A percentile compares a stretch with the other conserved stretches of the same genome.
phyloP scores from a whole-genome alignment of 2,888 invertebrate genomes.

The Habroteleia sp. region DNA sequence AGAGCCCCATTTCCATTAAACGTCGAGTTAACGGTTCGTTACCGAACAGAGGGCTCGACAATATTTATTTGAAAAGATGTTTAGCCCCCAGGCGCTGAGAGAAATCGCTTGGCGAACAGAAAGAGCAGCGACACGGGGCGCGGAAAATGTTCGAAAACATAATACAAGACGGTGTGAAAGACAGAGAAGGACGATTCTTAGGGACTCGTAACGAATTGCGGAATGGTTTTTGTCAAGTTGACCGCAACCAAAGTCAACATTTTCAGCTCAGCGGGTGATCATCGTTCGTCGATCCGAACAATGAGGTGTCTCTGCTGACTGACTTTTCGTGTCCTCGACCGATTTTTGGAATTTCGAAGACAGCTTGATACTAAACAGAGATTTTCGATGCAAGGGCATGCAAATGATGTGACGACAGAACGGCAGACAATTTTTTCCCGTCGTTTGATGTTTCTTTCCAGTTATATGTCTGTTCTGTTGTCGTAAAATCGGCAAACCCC shows the following conservation, averaged over 20 bases:
- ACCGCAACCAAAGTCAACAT: constrained; percentile 78
- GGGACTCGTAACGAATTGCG: constrained; percentile 75
- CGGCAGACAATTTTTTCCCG: constrained; percentile 4
- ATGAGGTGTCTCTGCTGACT: constrained; percentile 43
- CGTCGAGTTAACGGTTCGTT: constrained; percentile 79
- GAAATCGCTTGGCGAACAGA: constrained; percentile 46
- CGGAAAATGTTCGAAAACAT: constrained; percentile 32
- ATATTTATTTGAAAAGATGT: constrained; percentile 76
- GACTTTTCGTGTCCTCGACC: constrained; percentile 56
- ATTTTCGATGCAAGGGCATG: constrained; percentile 13
- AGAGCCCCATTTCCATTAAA: constrained; percentile 71
- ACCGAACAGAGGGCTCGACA: constrained; percentile 71
- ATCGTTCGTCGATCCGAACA: constrained; percentile 53
- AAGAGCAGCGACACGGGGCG: constrained; percentile 41
- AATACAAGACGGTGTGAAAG: constrained; percentile 18
- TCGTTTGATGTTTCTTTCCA: not conserved
- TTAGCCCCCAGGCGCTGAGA: constrained; percentile 69
- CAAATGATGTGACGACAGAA: constrained; percentile 46
- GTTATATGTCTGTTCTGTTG: too few species aligned
- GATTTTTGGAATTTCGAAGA: constrained; percentile 53
- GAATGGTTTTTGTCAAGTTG: constrained; percentile 76
- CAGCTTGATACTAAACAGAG: constrained; percentile 30
- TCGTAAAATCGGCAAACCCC: constrained; percentile 2
- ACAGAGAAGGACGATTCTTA: constrained; percentile 36
- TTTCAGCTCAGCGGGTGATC: constrained; percentile 73